These are phyloP conservation scores for Edolisoma coerulescens DNA, from an alignment of 2,113 vertebrate species.

Conservation along the genomic window DNA sequence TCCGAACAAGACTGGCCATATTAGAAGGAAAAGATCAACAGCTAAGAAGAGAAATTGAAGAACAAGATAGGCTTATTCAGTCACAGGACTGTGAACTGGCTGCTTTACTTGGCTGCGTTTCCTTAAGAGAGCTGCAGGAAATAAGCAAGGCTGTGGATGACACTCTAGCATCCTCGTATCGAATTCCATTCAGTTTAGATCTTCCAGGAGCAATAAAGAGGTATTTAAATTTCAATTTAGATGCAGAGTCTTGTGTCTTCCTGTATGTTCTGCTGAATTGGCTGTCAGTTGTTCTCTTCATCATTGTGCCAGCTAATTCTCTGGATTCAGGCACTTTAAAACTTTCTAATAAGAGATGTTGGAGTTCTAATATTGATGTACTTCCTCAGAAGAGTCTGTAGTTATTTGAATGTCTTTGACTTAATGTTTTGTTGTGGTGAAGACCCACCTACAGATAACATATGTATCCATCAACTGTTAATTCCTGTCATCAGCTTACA, in stretches of 20 bases:
- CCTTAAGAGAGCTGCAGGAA: conserved; percentile 74
- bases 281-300: not conserved
- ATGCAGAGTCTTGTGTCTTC: not conserved
- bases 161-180: conserved; percentile 70
- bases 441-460: not conserved
- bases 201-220: conserved; percentile 75
- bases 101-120: conserved; percentile 63
- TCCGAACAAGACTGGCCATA: conserved; percentile 73
- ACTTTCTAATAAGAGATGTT: not conserved
- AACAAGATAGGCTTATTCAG: conserved; percentile 67
- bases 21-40: conserved; percentile 74
- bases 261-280: not conserved
- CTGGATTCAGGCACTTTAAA: not conserved
- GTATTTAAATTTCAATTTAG: conserved; percentile 56
- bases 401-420: not conserved
- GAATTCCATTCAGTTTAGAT: conserved; percentile 64
- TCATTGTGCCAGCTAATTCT: not conserved
- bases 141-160: conserved; percentile 76
- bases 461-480: not conserved
- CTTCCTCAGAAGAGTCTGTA: not conserved
- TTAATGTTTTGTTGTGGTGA: not conserved
- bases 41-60: conserved; percentile 76
- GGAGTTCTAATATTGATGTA: not conserved
- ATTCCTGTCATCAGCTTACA: not conserved
- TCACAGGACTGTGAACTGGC: conserved; percentile 72